Percentiles rank a stretch among this genome's conserved stretches.
Conservation (phyloP, 1,140 invertebrate genomes). For the Bombus cullumanus region DNA sequence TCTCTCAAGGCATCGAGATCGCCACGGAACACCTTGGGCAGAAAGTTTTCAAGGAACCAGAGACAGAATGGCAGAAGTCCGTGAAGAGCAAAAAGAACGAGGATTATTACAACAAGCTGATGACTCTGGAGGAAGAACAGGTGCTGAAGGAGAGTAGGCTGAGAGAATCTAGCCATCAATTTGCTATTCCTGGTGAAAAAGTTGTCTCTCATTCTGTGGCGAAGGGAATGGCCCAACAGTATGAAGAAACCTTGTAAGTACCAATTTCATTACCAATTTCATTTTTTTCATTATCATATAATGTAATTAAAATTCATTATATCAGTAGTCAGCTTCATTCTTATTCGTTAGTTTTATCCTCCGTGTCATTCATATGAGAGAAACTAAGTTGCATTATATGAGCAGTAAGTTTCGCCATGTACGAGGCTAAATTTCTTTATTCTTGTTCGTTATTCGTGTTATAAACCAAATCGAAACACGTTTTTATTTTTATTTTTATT, state of each 20-base stretch:
- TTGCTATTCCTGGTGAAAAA: slow-evolving; percentile 92
- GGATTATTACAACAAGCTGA: slow-evolving; percentile 92
- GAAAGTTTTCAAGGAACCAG: slow-evolving; percentile 88
- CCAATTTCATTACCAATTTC: neutral
- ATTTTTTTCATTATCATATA: neutral
- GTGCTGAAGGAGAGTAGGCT: slow-evolving; percentile 91
- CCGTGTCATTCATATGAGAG: no score
- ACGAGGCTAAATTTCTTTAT: no score
- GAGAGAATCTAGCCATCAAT: slow-evolving; percentile 90
- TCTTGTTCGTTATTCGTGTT: no score
- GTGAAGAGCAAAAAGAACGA: slow-evolving; percentile 92
- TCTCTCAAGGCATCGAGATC: slow-evolving; percentile 85
- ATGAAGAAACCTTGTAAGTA: slow-evolving; percentile 92
- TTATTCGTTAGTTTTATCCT: neutral
- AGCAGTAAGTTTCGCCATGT: no score
- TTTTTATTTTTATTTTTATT: no score
- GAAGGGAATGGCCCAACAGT: slow-evolving; percentile 93
- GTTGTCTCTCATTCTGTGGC: slow-evolving; percentile 89
- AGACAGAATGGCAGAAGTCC: slow-evolving; percentile 92
- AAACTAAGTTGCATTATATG: no score
- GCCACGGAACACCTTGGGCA: slow-evolving; percentile 86
- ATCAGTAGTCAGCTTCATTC: neutral
- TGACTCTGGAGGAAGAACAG: slow-evolving; percentile 92
- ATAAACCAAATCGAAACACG: no score
- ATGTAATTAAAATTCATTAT: neutral